Evolutionary conservation across 2,797 vertebrate genomes (phyloP).

Genomic region (Myotis vivesi): DNA sequence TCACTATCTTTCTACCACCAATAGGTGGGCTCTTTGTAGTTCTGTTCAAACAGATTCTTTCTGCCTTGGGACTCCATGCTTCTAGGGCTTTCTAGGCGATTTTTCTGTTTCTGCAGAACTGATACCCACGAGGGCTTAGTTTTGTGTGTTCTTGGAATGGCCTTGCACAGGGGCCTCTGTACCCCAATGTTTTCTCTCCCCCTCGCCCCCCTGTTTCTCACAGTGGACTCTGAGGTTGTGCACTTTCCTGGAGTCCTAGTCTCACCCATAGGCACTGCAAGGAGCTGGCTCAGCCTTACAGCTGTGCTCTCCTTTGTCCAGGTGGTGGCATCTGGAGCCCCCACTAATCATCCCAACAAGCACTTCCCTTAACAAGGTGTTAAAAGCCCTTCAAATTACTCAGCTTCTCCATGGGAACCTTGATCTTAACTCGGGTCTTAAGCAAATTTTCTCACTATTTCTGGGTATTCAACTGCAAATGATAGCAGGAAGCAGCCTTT

Average conservation of each 20-base stretch:
- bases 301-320: neutral
- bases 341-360: neutral
- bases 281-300: neutral
- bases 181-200: neutral
- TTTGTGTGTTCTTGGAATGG: neutral
- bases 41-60: neutral
- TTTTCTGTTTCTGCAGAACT: neutral
- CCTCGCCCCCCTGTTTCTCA: neutral
- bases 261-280: neutral
- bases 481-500: neutral
- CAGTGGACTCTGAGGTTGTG: accelerated
- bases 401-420: neutral
- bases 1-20: neutral
- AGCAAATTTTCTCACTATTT: constrained; percentile 39
- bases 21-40: neutral
- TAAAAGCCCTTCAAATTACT: constrained; percentile 22
- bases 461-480: constrained; percentile 52
- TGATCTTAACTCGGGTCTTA: neutral
- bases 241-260: neutral
- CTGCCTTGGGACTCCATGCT: neutral
- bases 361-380: neutral
- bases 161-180: neutral
- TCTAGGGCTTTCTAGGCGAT: neutral
- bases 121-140: neutral
- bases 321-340: neutral